These are phyloP conservation scores for Porites divaricata DNA, from an alignment of 92 coral and sea anemone genomes.

Conservation along the genomic window DNA sequence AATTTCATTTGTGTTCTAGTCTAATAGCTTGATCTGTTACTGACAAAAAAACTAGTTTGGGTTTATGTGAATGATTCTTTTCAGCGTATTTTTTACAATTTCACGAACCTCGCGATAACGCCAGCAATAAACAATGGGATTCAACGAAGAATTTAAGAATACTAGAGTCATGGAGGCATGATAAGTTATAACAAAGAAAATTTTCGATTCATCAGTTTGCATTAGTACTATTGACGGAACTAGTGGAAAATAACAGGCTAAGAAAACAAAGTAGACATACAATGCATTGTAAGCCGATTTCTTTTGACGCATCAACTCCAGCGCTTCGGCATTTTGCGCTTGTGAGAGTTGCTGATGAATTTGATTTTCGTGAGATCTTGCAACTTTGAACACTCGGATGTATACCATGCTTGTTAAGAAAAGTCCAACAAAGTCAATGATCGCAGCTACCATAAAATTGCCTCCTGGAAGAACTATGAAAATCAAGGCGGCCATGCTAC, in stretches of 20 bases:
- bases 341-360: slow-evolving; percentile 22
- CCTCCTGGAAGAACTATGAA: neutral
- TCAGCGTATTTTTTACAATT: slow-evolving; percentile 3
- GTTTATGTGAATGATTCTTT: neutral
- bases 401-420: neutral
- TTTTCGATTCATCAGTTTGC: neutral
- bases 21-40: too few species aligned
- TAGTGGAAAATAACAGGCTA: slow-evolving; percentile 14
- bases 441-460: neutral
- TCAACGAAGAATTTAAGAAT: neutral
- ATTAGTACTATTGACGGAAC: neutral
- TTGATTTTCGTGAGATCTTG: slow-evolving; percentile 11
- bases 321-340: neutral
- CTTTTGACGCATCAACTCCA: neutral
- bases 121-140: slow-evolving; percentile 13
- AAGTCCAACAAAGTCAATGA: neutral
- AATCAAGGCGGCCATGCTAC: neutral
- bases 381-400: neutral
- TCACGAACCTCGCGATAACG: slow-evolving; percentile 17
- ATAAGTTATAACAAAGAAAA: too few species aligned
- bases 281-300: slow-evolving; percentile 8
- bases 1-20: too few species aligned
- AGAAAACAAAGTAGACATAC: slow-evolving; percentile 1
- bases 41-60: neutral
- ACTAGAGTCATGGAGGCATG: neutral